Conservation (phyloP, 2,797 vertebrate genomes). For the Spinus olivaceus region DNA sequence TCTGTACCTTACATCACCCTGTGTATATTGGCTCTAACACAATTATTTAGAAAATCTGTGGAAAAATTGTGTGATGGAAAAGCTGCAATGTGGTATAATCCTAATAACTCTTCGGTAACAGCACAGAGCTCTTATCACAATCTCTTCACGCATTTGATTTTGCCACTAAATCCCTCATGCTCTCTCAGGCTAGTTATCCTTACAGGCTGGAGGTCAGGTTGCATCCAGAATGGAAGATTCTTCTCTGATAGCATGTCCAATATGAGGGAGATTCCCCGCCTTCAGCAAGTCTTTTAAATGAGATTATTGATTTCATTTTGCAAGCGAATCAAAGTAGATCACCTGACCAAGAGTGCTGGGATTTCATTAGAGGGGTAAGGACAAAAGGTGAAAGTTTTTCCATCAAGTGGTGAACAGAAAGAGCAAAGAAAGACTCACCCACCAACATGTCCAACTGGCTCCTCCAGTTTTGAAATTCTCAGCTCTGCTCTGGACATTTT, state of each 20-base stretch:
- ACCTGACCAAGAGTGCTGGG: not conserved
- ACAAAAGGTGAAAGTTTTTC: conserved; percentile 44
- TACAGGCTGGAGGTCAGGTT: conserved; percentile 47
- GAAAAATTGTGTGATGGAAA: not conserved
- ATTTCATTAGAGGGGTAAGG: conserved; percentile 23
- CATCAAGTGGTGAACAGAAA: not conserved
- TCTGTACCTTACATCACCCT: not conserved
- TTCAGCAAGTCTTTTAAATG: conserved; percentile 58
- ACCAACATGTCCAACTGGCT: not conserved
- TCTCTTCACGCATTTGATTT: not conserved
- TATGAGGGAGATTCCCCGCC: conserved; percentile 13
- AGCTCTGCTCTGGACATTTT: not conserved
- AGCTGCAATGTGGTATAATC: not conserved
- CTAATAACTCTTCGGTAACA: not conserved
- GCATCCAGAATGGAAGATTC: conserved; percentile 27
- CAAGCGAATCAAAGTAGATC: not conserved
- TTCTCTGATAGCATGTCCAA: conserved; percentile 24
- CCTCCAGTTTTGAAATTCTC: not conserved
- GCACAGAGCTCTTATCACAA: conserved; percentile 11
- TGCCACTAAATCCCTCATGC: not conserved
- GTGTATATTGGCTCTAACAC: not conserved
- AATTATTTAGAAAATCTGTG: conserved; percentile 5
- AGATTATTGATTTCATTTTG: conserved; percentile 62
- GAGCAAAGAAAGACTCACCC: not conserved
- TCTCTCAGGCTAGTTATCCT: conserved; percentile 28